Evolutionary conservation across 1,140 invertebrate genomes (phyloP).

Genomic region (Carposina sasakii): DNA sequence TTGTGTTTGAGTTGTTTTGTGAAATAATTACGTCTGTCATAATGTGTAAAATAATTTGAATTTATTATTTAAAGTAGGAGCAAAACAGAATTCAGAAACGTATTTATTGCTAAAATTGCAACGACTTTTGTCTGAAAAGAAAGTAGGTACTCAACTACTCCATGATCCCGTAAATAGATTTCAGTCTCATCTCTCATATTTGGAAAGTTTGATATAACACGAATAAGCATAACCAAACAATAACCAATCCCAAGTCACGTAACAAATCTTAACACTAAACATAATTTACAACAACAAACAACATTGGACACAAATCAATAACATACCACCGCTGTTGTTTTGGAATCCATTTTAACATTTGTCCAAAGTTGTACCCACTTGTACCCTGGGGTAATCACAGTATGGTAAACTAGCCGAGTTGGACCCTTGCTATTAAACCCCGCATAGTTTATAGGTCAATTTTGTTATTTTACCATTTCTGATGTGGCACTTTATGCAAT

Average conservation of each 20-base stretch:
- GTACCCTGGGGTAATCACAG: constrained; percentile 52
- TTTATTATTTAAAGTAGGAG: no score
- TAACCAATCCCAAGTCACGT: constrained; percentile 5
- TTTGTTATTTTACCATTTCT: constrained; percentile 51
- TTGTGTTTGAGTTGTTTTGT: no score
- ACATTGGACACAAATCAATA: constrained; percentile 40
- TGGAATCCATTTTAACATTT: constrained; percentile 47
- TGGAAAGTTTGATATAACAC: no score
- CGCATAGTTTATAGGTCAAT: constrained; percentile 54
- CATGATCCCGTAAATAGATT: no score
- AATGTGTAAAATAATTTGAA: constrained; percentile 7
- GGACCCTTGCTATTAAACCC: constrained; percentile 34
- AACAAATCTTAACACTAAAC: constrained; percentile 12
- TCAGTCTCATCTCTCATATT: no score
- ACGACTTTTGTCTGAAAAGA: no score
- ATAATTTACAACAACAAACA: constrained; percentile 17
- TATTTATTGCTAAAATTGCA: no score
- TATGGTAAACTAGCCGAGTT: constrained; percentile 51
- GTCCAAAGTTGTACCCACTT: constrained; percentile 41
- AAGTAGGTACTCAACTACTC: no score
- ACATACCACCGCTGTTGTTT: constrained; percentile 16
- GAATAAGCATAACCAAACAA: no score
- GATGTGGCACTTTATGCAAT: no score
- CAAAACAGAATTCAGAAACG: no score
- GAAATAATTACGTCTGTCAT: constrained; percentile 6